These are phyloP conservation scores for Rhinopithecus roxellana DNA, from an alignment of 2,113 vertebrate genomes.

Conservation along the genomic window DNA sequence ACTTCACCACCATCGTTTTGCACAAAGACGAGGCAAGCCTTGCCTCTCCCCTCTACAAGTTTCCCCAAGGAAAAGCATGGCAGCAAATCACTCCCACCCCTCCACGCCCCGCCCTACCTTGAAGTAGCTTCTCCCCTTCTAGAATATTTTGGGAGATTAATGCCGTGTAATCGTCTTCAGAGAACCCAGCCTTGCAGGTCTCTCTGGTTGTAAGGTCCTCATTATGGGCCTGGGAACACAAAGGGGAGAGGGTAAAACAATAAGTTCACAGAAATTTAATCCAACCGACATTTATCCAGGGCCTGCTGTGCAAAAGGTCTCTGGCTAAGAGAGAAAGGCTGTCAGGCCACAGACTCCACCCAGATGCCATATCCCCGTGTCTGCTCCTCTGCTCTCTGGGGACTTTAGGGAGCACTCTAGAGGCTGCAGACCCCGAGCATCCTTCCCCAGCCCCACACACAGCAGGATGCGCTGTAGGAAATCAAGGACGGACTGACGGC, in stretches of 20 bases:
- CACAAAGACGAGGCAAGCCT: constrained; percentile 46
- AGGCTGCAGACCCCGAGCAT: not conserved
- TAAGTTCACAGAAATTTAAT: not conserved
- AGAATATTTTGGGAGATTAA: constrained; percentile 83
- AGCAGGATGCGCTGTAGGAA: accelerated
- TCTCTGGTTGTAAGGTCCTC: constrained; percentile 84
- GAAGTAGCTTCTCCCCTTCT: constrained; percentile 87
- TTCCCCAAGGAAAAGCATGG: not conserved
- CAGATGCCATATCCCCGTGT: not conserved
- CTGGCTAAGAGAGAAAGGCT: not conserved
- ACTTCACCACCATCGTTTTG: constrained; percentile 57
- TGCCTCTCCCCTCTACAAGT: not conserved
- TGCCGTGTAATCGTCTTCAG: constrained; percentile 84
- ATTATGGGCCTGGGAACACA: constrained; percentile 78
- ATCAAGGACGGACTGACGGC: accelerated
- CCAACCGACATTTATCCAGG: accelerated
- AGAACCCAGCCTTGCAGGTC: constrained; percentile 86
- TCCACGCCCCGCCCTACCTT: constrained; percentile 79
- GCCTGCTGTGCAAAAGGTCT: not conserved
- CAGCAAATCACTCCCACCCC: accelerated
- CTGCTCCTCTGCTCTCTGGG: not conserved
- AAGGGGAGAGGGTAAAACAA: not conserved
- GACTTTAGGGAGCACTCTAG: not conserved
- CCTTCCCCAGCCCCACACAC: not conserved
- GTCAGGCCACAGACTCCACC: not conserved